Evolutionary conservation across 2,888 invertebrate species (phyloP), one percentile per base, ranked within the genome.

Genomic region (Nipponacmea schrenckii): DNA sequence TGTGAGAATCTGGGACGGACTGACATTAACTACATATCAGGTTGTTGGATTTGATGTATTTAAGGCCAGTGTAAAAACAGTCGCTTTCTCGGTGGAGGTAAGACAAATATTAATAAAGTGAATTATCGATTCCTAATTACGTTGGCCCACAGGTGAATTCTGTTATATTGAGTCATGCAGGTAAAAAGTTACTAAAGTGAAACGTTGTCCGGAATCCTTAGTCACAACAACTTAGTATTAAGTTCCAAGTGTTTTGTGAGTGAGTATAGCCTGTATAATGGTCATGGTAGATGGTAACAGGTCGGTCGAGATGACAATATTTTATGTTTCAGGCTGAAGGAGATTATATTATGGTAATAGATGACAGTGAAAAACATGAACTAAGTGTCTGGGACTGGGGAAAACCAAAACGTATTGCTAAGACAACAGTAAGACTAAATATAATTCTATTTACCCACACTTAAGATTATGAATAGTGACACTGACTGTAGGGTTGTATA

Each of bases 321-420:
- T 27, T 67, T 31, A 15, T 12, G 80, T 88, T 88, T 39, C 88
- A 96, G 96, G 95, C 95, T 84, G 94, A 95, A 1, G 96, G 96
- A 20, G 95, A 94, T 86, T 95, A 95, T 88, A 94, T 97, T 64
- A 88, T 96, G 80, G 96, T 95, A 0, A 94, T 96, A 45, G 96
- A 97, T 86, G 94, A 94, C 4, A 95, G 96, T 0, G 92, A 94
- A 67, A 96, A 96, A 88, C 95, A 96, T 85, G 95, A 96, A 76
- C 91, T 96, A 3, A 95, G 95, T 0, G 95, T 97, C 0, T 97
- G 96, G 96, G 95, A 96, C 83, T 96, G 96, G 96, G 95, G 95
- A 85, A 75, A 67, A 5, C 95, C 96, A 93, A 95, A 95, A 68
- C 94, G 95, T 89, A 91, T 96, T n/a, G 96, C 96, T 72, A 95